Evolutionary conservation across 2,113 vertebrate species (phyloP), one percentile per base, ranked within the genome.

Genomic region (Takifugu flavidus): DNA sequence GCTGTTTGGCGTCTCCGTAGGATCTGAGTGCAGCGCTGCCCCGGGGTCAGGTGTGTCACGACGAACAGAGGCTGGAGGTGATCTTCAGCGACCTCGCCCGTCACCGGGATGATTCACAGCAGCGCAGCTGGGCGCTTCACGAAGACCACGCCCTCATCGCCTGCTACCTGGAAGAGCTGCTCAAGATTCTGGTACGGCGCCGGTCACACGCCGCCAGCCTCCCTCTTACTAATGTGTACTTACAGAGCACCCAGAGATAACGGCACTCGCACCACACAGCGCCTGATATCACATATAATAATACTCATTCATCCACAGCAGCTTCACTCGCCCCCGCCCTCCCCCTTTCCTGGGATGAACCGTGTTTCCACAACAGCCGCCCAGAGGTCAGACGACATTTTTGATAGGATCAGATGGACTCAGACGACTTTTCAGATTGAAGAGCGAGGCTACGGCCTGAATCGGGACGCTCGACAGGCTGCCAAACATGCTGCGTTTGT

Each of bases 41-140:
- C 1, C 94, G 88, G 2, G 97, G 97, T 28, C 97, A 98, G 84
- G 90, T 98, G 80, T 98, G 95, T 85, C 96, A 98, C 0, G 97
- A 99, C 0, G 95, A 98, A 70, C 94, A 97, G 89, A 90, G 97
- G 12, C 88, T 99, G 82, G 95, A 98, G 77, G 96, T 98, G 76
- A 99, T 99, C 86, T 98, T 99, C 2, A 74, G 90, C 1, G 97
- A 99, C 83, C 88, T 99, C 74, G 90, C 94, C 20, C 91, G 92
- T 43, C 93, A 95, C 78, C 92, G 96, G 47, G 96, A 98, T 0
- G 97, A 99, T 1, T 93, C 97, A 2, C 96, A 99, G 88, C 97
- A 99, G 88, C 94, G 96, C 8, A 98, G 97, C 89, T 91, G 91
- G 92, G 92, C 91, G 0, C 86, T 93, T 10, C 86, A 92, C 0